Percentiles rank a stretch among this genome's conserved stretches.
Conservation (phyloP, 2,113 vertebrate species). For the Himantopus leucocephalus region DNA sequence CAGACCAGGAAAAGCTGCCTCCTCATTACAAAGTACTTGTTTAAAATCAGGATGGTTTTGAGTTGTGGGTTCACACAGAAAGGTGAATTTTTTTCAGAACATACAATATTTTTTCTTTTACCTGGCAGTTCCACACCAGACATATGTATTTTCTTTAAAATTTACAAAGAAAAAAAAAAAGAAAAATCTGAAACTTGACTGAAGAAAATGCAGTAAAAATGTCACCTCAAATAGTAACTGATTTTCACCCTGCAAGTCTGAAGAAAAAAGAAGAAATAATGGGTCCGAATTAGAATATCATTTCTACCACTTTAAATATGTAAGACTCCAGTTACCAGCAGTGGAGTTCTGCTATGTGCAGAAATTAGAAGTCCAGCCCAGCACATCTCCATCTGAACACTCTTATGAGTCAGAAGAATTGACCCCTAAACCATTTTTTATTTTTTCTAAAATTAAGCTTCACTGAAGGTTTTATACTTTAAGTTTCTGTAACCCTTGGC, state of each 20-base stretch:
- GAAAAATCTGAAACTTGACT: neutral
- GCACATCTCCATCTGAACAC: neutral
- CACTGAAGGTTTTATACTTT: neutral
- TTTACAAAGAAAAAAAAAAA: neutral
- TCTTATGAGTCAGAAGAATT: neutral
- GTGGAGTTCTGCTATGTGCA: neutral
- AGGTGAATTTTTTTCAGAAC: neutral
- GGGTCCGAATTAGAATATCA: neutral
- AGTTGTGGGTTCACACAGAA: neutral
- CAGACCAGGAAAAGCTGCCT: neutral
- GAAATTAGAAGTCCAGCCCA: neutral
- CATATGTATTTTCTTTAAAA: neutral
- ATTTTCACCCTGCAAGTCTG: neutral
- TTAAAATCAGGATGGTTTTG: neutral
- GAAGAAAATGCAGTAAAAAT: neutral
- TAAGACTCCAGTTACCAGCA: neutral
- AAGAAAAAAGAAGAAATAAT: neutral
- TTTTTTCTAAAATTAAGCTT: neutral
- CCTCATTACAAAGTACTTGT: neutral
- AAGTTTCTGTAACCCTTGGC: neutral
- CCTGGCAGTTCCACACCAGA: neutral
- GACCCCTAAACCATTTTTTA: neutral
- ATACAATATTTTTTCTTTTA: neutral
- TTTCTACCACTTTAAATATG: neutral
- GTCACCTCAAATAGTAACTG: neutral